phyloP scores from a whole-genome alignment of 2,888 invertebrate species.

The Drosophila tanythrix region DNA sequence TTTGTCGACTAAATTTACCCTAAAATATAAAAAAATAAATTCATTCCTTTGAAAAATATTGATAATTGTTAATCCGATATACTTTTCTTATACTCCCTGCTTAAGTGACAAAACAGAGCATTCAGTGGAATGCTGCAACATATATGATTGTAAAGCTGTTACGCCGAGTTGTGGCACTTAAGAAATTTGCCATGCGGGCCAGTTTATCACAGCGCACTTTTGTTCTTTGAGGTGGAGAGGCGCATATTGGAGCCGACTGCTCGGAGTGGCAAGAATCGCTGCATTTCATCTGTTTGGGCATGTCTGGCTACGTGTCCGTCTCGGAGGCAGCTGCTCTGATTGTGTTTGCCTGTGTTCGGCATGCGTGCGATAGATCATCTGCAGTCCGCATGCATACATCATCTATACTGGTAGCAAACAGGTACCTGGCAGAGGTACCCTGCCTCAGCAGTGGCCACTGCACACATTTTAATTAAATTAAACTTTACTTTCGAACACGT shows the following conservation, averaged over 20 bases:
- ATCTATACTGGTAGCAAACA: not conserved
- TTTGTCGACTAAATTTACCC: not conserved
- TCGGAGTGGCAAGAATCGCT: conserved; percentile 12
- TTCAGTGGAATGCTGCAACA: not conserved
- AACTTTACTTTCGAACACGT: conserved; percentile 78
- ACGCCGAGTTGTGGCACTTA: conserved; percentile 7
- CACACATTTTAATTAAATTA: conserved; percentile 80
- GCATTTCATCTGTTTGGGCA: conserved; percentile 42
- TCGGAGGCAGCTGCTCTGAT: conserved; percentile 59
- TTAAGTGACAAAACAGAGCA: not conserved
- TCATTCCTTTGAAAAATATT: not conserved
- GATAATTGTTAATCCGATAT: not conserved
- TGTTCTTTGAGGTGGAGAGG: conserved; percentile 13
- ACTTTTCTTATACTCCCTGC: not conserved
- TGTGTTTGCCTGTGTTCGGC: conserved; percentile 66
- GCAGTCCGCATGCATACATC: conserved; percentile 17
- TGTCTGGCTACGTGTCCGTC: conserved; percentile 52
- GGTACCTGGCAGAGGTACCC: conserved; percentile 9
- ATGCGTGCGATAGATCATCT: conserved; percentile 79
- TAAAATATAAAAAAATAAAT: not conserved
- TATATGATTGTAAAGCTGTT: conserved; percentile 23
- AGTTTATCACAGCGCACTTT: conserved; percentile 56
- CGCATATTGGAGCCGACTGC: conserved; percentile 9
- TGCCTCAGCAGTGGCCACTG: conserved; percentile 39
- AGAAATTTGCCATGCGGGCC: conserved; percentile 48